phyloP scores from a whole-genome alignment of 2,113 vertebrate genomes.

The Cyprinodon brontotheroides region DNA sequence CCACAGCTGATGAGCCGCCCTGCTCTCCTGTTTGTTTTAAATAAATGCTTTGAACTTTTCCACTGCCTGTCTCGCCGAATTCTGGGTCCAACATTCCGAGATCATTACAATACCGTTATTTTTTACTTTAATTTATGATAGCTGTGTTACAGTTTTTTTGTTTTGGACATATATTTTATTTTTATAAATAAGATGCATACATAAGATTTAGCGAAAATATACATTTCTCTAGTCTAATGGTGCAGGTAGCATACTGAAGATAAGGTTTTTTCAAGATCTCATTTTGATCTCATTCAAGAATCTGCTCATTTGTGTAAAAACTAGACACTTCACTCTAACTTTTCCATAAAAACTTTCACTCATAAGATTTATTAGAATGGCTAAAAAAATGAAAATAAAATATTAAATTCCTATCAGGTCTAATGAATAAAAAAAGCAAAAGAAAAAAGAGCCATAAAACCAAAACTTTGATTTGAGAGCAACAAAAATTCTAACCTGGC shows the following conservation, averaged over 20 bases:
- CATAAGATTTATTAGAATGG: not conserved
- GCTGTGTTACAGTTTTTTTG: no score
- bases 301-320: not conserved
- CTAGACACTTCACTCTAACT: no score
- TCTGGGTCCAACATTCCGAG: no score
- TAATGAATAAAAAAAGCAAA: not conserved
- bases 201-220: no score
- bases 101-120: no score
- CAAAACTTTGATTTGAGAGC: not conserved
- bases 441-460: not conserved
- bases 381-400: not conserved
- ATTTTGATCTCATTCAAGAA: not conserved
- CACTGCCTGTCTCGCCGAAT: no score
- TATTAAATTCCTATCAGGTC: not conserved
- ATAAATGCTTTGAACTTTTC: no score
- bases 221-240: not conserved
- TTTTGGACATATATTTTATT: no score
- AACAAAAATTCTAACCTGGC: constrained; percentile 68
- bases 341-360: not conserved
- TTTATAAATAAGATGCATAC: no score
- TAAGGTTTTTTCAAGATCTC: not conserved
- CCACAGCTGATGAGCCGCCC: no score
- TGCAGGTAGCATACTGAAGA: not conserved
- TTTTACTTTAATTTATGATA: no score
- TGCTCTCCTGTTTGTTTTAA: no score